phyloP scores from a whole-genome alignment of 1,140 invertebrate genomes.

The Drosophila parabipectinata region DNA sequence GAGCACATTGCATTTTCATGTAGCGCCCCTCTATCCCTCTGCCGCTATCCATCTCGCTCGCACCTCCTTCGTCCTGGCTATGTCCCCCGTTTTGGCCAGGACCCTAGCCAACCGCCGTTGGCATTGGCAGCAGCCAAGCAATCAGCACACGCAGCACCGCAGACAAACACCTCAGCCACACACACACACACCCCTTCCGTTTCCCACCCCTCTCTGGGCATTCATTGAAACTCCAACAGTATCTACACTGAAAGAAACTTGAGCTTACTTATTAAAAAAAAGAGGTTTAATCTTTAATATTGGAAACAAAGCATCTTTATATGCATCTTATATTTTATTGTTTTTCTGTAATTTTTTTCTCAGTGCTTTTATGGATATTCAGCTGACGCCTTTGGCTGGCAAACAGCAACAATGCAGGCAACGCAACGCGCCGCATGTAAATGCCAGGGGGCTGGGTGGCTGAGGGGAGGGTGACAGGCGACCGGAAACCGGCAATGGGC shows the following conservation, averaged over 20 bases:
- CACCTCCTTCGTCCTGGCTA: not conserved
- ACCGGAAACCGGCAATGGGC: not conserved
- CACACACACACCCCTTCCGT: slow-evolving; percentile 10
- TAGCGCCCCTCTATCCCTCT: slow-evolving; percentile 24
- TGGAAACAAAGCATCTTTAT: too few relatives aligned
- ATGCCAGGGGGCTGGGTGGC: slow-evolving; percentile 23
- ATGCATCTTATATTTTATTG: not conserved
- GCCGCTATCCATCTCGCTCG: not conserved
- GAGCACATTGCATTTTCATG: slow-evolving; percentile 81
- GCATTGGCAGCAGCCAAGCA: slow-evolving; percentile 75
- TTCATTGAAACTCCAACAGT: slow-evolving; percentile 9
- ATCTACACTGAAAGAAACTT: slow-evolving; percentile 12
- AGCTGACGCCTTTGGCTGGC: slow-evolving; percentile 70
- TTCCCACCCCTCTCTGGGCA: not conserved
- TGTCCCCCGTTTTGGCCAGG: not conserved
- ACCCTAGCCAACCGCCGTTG: slow-evolving; percentile 44
- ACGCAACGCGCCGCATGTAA: slow-evolving; percentile 55
- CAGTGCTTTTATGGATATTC: slow-evolving; percentile 49
- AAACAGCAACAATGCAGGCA: slow-evolving; percentile 41
- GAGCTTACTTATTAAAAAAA: not conserved
- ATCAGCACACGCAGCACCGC: slow-evolving; percentile 79
- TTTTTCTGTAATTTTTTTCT: not conserved
- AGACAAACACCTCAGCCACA: slow-evolving; percentile 70
- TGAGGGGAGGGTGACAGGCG: too few relatives aligned
- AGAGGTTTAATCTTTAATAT: too few relatives aligned